A percentile compares a stretch with the other conserved stretches of the same genome.
phyloP scores from a whole-genome alignment of 2,113 vertebrate genomes.

The Melanostigma gelatinosum region DNA sequence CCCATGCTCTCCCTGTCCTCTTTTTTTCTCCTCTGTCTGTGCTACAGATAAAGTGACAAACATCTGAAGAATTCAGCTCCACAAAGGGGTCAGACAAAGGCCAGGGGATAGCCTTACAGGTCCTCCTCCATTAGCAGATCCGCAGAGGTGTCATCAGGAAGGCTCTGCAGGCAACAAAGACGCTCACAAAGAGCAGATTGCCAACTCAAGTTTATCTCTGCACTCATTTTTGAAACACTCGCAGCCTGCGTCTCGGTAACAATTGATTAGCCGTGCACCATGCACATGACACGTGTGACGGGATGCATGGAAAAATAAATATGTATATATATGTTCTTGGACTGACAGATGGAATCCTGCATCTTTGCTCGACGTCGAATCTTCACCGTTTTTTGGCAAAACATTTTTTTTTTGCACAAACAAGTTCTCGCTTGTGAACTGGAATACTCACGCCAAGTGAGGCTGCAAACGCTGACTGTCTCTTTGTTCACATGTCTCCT shows the following conservation, averaged over 20 bases:
- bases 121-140: slow-evolving; percentile 75
- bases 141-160: slow-evolving; percentile 72
- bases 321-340: slow-evolving; percentile 20
- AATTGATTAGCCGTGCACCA: slow-evolving; percentile 32
- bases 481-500: slow-evolving; percentile 78
- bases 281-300: slow-evolving; percentile 26
- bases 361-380: slow-evolving; percentile 46
- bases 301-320: slow-evolving; percentile 7
- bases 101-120: slow-evolving; percentile 83
- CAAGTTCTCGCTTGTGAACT: slow-evolving; percentile 72
- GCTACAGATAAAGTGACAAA: slow-evolving; percentile 80
- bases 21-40: slow-evolving; percentile 53
- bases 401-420: slow-evolving; percentile 63
- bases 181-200: slow-evolving; percentile 55
- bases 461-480: slow-evolving; percentile 73
- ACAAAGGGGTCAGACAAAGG: slow-evolving; percentile 85
- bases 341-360: slow-evolving; percentile 40
- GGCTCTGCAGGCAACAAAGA: slow-evolving; percentile 64
- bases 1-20: slow-evolving; percentile 41
- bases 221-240: slow-evolving; percentile 50
- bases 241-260: slow-evolving; percentile 19
- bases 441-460: slow-evolving; percentile 60
- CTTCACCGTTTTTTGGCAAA: slow-evolving; percentile 46
- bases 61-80: slow-evolving; percentile 82
- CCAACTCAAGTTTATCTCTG: slow-evolving; percentile 52